Percentiles rank a stretch among this genome's conserved stretches.
These are phyloP conservation scores for Siphamia tubifer DNA, from an alignment of 2,113 vertebrate species.

Conservation along the genomic window DNA sequence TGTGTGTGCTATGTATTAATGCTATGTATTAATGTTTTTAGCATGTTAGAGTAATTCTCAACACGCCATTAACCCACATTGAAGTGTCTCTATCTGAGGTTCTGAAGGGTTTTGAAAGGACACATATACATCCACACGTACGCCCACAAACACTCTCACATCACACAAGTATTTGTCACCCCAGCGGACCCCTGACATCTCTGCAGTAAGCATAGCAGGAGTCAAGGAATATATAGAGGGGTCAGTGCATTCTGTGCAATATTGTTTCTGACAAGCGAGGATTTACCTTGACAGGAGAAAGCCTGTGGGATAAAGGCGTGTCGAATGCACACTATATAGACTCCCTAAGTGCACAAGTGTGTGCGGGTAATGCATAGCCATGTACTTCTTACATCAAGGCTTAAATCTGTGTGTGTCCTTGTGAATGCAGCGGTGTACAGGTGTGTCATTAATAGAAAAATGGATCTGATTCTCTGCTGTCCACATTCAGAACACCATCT, in stretches of 20 bases:
- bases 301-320: slow-evolving; percentile 9
- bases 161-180: neutral
- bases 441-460: neutral
- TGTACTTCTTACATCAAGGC: neutral
- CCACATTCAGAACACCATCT: neutral
- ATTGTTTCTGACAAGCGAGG: slow-evolving; percentile 38
- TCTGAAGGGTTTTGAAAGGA: neutral
- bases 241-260: slow-evolving; percentile 1
- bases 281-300: slow-evolving; percentile 26
- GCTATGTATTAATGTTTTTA: too few species aligned
- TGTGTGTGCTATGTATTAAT: too few species aligned
- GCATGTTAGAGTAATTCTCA: too few species aligned
- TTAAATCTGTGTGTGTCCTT: neutral
- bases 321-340: neutral
- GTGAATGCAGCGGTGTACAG: neutral
- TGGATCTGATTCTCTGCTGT: neutral
- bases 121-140: neutral
- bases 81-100: neutral
- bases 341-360: neutral
- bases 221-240: neutral
- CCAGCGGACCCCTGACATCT: neutral
- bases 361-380: neutral
- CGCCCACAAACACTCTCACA: neutral
- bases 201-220: neutral
- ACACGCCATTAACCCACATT: too few species aligned